Base-by-base conservation (phyloP, 2,113 vertebrate species). In the Triplophysa rosa region DNA sequence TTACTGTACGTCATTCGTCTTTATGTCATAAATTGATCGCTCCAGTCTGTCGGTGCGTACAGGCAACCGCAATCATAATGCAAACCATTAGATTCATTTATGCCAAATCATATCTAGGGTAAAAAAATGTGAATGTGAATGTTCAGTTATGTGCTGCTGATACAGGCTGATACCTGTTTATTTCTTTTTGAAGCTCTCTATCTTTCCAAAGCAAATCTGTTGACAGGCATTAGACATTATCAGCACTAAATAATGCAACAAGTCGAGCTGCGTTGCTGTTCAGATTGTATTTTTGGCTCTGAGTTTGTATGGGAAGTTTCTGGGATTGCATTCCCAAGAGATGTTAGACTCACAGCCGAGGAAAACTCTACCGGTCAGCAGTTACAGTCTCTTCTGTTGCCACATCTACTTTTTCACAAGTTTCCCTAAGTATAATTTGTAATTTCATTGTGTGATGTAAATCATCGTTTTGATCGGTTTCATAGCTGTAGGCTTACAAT, bases 241-340 rank as follows among this genome's bases (percentile, higher is more conserved):
- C n/a, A 72, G 21, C 29, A 42, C 54, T 72, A 72, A 72, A 72
- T 72, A 61, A 71, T 71, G 26, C 19, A 71, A 37, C 47, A 56
- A 72, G 69, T 40, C n/a, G 29, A 23, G 17, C 40, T 8, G n/a
- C 40, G 23, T 16, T 49, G 29, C 11, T 33, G 56, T n/a, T 26
- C 49, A 59, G 56, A 72, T 59, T 59, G 33, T 72, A 24, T 59
- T 72, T 72, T 40, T 24, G 54, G 70, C 70, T 59, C 26, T 3
- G 33, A 72, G 70, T 72, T 2, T 42, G 12, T 23, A 37, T 59
- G 70, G 54, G 54, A 59, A 59, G 54, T 58, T 59, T 72, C 33
- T 59, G 70, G 54, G 54, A 72, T 72, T 59, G 54, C 54, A 72
- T 59, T 8, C 70, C n/a, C 70, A 42, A 19, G 33, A 72, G 70